Evolutionary conservation across 2,797 vertebrate genomes (phyloP), one percentile per base, ranked within the genome.

Genomic region (Periparus ater): DNA sequence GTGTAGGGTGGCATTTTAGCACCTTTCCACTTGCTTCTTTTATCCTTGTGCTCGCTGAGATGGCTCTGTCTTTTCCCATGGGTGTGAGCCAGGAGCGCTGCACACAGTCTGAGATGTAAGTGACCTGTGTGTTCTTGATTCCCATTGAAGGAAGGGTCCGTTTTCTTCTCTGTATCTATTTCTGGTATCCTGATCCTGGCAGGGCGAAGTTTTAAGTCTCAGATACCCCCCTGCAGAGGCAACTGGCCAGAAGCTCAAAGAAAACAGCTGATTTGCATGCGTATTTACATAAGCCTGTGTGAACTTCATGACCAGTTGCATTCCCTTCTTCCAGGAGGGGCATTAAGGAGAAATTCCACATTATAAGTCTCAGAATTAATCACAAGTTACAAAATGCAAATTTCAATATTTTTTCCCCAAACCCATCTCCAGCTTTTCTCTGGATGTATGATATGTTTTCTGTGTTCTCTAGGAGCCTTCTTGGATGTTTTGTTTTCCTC

Each of bases 301-400:
- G 96, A 97, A 95, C 95, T 97, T 91, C 90, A 85, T 95, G 96
- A 94, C 91, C 93, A 67, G 85, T 91, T 91, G 61, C 94, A 87
- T 91, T 96, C 96, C 83, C 91, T 93, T 88, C 74, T 67, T 89
- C 77, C 77, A 68, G 50, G 70, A 90, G 96, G 78, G 93, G 47
- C 75, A 91, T 94, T 96, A 91, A 79, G 91, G 87, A 89, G 75
- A 95, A 96, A 95, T 93, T 87, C 88, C 83, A 62, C 77, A 13
- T 95, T 92, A 75, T 87, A 95, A 96, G 66, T 91, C 93, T 87
- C 77, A 51, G 91, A 94, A 90, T 95, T 95, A 97, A 91, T 87
- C 80, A 42, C 76, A 91, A 55, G 66, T 84, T 89, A 40, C 70
- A 68, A 94, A 90, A 88, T 61, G 44, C 83, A 90, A 65, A 87